Evolutionary conservation across 2,797 vertebrate genomes (phyloP), one percentile per base, ranked within the genome.

Genomic region (Odontamblyopus rebecca): DNA sequence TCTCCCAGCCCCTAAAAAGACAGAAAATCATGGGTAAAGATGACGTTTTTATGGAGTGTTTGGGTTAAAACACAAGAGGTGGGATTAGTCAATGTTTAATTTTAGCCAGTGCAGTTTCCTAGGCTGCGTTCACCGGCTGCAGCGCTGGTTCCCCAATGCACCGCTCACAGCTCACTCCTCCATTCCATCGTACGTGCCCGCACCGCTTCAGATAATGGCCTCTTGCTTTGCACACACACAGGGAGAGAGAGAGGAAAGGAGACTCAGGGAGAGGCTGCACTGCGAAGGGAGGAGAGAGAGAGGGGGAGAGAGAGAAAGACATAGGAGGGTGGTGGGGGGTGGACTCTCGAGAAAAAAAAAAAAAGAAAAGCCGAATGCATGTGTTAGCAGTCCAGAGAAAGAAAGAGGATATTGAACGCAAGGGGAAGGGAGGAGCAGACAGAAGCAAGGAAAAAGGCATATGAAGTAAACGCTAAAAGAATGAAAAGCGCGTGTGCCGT

Each of bases 101-200:
- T 81, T 48, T 87, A 85, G 61, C 82, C 85, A 78, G 72, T 79
- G 89, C 86, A 85, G 88, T 88, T 87, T 89, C 89, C 83, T 85
- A 85, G 83, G 84, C 85, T 85, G 85, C 85, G 61, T 44, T 60
- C 4, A 27, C 82, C 89, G 86, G 67, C 88, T 70, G 78, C 9
- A 63, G 86, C 62, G 77, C 79, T 86, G 89, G 72, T 87, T 89
- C 89, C 84, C 87, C 61, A 11, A 32, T 61, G 59, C 83, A 82
- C 82, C 68, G 81, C 85, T 93, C 92, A 86, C 83, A 91, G 91
- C 88, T 85, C 89, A 88, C 91, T 94, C 92, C 93, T 93, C 93
- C 94, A 94, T 94, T 94, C 93, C 89, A 92, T 91, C 91, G 93
- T 95, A 95, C 94, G 94, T 95, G 94, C 94, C 89, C 88, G 87